phyloP scores from a whole-genome alignment of 2,888 invertebrate genomes.

The Chironomus tentans region DNA sequence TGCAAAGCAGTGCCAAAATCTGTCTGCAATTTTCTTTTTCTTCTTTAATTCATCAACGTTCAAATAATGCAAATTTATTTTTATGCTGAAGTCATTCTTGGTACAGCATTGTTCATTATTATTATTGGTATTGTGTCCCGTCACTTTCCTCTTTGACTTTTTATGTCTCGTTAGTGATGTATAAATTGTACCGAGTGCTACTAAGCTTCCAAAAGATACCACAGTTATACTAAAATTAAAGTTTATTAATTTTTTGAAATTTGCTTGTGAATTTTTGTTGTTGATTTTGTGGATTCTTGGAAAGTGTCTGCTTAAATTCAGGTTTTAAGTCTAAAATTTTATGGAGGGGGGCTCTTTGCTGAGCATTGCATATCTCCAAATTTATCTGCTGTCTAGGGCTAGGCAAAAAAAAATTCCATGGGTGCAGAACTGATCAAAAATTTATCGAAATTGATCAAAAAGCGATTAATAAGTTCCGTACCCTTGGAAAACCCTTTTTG shows the following conservation, averaged over 20 bases:
- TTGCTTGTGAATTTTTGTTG: neutral
- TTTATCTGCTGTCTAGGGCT: too few species aligned
- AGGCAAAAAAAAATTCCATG: too few species aligned
- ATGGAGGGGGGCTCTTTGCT: too few species aligned
- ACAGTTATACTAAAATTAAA: neutral
- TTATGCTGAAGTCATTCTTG: neutral
- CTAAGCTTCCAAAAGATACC: neutral
- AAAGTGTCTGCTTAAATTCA: too few species aligned
- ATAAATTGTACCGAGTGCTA: conserved; percentile 21
- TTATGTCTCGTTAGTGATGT: neutral
- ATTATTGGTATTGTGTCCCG: neutral
- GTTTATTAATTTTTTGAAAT: too few species aligned
- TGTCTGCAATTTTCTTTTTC: conserved; percentile 20
- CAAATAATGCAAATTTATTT: neutral
- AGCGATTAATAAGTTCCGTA: too few species aligned
- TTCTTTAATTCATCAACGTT: conserved; percentile 5
- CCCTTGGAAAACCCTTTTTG: too few species aligned
- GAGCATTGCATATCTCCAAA: too few species aligned
- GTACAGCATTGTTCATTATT: neutral
- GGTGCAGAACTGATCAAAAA: too few species aligned
- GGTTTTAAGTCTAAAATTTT: too few species aligned
- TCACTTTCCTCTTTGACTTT: neutral
- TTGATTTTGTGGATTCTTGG: neutral
- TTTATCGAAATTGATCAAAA: too few species aligned
- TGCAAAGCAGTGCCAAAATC: conserved; percentile 29